Conservation (phyloP, 92 coral and sea anemone genomes). For the Meandrina meandrites region DNA sequence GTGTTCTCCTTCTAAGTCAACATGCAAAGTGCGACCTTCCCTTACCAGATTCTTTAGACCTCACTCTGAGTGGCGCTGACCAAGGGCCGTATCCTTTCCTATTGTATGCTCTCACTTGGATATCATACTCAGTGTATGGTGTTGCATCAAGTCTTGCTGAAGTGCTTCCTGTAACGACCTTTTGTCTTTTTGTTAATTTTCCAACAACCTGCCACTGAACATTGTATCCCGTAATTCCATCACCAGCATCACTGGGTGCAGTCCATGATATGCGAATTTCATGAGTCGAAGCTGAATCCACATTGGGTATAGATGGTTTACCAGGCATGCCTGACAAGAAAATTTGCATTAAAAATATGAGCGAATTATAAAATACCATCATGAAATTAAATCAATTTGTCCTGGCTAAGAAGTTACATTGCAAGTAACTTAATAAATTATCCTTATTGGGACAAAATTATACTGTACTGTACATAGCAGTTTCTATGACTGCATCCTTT, state of each 20-base stretch:
- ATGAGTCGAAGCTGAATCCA: background rate
- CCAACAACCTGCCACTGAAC: slow-evolving; percentile 22
- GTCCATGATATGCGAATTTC: slow-evolving; percentile 11
- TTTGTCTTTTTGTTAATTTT: background rate
- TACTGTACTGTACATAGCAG: no score
- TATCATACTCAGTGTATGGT: slow-evolving; percentile 10
- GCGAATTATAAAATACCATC: background rate
- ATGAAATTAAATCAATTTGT: no score
- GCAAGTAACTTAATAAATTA: no score
- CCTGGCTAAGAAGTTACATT: no score
- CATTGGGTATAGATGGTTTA: slow-evolving; percentile 3
- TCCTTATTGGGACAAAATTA: no score
- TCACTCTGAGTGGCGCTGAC: background rate
- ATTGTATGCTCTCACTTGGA: slow-evolving; percentile 14
- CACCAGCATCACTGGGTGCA: slow-evolving; percentile 7
- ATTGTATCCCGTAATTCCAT: slow-evolving; percentile 24
- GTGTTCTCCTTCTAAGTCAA: no score
- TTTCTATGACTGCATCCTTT: no score
- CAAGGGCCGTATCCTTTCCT: slow-evolving; percentile 5
- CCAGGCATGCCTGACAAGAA: slow-evolving; percentile 21
- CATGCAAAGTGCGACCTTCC: background rate
- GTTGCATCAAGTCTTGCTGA: background rate
- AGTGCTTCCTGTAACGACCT: background rate
- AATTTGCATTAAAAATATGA: background rate
- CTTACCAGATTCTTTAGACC: slow-evolving; percentile 4